phyloP scores from a whole-genome alignment of 2,888 invertebrate genomes.

The Rhaphigaster nebulosa region DNA sequence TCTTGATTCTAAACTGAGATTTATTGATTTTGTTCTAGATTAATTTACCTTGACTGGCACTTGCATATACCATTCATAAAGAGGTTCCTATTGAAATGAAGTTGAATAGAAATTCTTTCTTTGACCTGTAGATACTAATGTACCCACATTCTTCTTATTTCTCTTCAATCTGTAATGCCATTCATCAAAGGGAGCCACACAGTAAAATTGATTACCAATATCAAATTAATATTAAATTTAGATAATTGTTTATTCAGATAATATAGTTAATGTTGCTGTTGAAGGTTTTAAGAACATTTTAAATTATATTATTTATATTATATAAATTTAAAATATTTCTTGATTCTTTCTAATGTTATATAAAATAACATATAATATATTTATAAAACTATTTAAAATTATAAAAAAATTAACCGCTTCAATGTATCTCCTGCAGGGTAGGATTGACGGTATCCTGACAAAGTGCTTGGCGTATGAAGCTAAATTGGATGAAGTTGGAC shows the following conservation, averaged over 20 bases:
- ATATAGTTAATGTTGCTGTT: background rate
- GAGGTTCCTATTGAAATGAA: background rate
- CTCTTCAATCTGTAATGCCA: background rate
- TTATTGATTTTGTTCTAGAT: background rate
- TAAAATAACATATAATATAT: too few relatives aligned
- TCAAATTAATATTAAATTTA: background rate
- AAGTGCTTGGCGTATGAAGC: too few relatives aligned
- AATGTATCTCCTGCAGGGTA: too few relatives aligned
- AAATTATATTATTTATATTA: background rate
- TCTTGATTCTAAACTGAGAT: background rate
- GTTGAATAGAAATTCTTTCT: background rate
- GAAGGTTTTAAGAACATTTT: background rate
- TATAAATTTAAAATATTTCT: background rate
- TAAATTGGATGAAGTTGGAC: too few relatives aligned
- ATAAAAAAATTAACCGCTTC: too few relatives aligned
- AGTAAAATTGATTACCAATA: background rate
- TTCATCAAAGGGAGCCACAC: background rate
- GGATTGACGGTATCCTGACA: too few relatives aligned
- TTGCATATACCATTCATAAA: background rate
- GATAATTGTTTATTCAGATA: background rate
- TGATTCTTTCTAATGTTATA: too few relatives aligned
- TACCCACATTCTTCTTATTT: background rate
- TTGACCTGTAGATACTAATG: background rate
- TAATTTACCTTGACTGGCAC: background rate
- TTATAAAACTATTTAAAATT: too few relatives aligned